A percentile compares a stretch with the other conserved stretches of the same genome.
phyloP scores from a whole-genome alignment of 2,888 invertebrate genomes.

The Hemaris fuciformis region DNA sequence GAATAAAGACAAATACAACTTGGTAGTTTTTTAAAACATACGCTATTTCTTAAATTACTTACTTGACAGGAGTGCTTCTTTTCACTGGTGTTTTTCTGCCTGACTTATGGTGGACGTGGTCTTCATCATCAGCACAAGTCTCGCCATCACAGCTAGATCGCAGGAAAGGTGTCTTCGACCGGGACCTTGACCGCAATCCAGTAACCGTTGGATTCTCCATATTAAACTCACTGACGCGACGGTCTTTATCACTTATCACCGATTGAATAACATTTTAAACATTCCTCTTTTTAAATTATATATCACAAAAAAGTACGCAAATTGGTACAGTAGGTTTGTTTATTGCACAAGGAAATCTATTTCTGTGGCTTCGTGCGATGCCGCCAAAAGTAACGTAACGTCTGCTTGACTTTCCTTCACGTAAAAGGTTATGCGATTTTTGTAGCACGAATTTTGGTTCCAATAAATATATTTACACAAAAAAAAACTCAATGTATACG shows the following conservation, averaged over 20 bases:
- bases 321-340: conserved; percentile 43
- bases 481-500: conserved; percentile 40
- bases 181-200: conserved; percentile 85
- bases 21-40: background rate
- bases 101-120: conserved; percentile 74
- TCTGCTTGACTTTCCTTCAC: conserved; percentile 37
- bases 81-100: conserved; percentile 74
- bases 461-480: conserved; percentile 18
- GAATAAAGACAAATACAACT: background rate
- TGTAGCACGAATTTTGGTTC: conserved; percentile 7
- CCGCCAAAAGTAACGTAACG: conserved; percentile 76
- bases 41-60: conserved; percentile 36
- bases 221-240: conserved; percentile 30
- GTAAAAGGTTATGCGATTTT: conserved; percentile 24
- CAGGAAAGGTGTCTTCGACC: conserved; percentile 86
- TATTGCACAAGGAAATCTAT: conserved; percentile 79
- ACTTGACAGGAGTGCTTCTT: conserved; percentile 78
- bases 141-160: conserved; percentile 82
- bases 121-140: conserved; percentile 76
- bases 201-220: conserved; percentile 72
- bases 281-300: conserved; percentile 12
- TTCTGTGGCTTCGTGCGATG: conserved; percentile 72
- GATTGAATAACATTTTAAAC: conserved; percentile 26
- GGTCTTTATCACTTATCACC: conserved; percentile 35
- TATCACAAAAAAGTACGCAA: conserved; percentile 33